Percentiles rank a stretch among this genome's conserved stretches.
phyloP scores from a whole-genome alignment of 2,797 vertebrate genomes.

The Percopsis omiscomaycus region DNA sequence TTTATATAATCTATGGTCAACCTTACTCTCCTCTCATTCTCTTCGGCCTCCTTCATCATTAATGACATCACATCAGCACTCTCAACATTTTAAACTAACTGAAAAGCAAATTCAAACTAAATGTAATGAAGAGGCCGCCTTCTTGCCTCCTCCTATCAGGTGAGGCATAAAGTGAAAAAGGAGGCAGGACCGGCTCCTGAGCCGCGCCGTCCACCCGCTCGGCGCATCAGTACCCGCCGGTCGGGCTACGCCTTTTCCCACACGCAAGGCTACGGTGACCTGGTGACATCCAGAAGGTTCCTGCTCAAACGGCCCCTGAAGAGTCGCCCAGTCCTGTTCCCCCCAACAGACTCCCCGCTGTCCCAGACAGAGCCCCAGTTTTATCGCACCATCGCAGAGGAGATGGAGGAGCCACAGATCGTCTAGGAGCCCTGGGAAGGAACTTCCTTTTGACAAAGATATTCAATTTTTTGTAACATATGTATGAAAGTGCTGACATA shows the following conservation, averaged over 20 bases:
- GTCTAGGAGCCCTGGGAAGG: constrained; percentile 2
- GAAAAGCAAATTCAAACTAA: too few relatives aligned
- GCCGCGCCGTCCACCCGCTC: constrained; percentile 46
- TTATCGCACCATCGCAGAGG: constrained; percentile 69
- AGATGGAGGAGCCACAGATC: constrained; percentile 19
- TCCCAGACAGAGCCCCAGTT: constrained; percentile 66
- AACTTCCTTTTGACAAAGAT: too few relatives aligned
- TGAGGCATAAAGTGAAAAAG: constrained; percentile 79
- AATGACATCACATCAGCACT: too few relatives aligned
- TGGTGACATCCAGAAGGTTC: constrained; percentile 87
- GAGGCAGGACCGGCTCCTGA: constrained; percentile 67
- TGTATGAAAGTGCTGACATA: constrained; percentile 5
- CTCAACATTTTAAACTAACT: too few relatives aligned
- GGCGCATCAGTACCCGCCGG: constrained; percentile 77
- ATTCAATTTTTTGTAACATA: neutral
- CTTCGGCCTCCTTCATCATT: too few relatives aligned
- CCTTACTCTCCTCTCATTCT: too few relatives aligned
- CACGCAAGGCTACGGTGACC: constrained; percentile 86
- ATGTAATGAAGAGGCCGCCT: neutral
- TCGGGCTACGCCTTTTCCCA: constrained; percentile 97
- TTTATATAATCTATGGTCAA: too few relatives aligned
- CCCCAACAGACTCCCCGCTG: constrained; percentile 55
- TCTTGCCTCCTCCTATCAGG: constrained; percentile 63
- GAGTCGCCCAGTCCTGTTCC: constrained; percentile 46
- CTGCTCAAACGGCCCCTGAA: constrained; percentile 68